phyloP scores from a whole-genome alignment of 2,113 vertebrate species.

The Poeciliopsis turrubarensis region DNA sequence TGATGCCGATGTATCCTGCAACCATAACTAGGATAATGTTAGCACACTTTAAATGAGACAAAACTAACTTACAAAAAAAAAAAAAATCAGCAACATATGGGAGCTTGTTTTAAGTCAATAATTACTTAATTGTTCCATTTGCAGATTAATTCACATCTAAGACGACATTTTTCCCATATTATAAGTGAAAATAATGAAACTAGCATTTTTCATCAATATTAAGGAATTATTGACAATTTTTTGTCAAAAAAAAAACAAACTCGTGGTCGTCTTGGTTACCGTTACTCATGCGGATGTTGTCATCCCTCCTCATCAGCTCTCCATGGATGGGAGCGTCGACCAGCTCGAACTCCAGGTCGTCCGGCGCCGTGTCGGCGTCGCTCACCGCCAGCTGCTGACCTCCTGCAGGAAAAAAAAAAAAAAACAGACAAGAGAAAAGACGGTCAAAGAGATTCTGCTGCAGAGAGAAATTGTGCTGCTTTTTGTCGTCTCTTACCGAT shows the following conservation, averaged over 20 bases:
- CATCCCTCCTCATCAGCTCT: slow-evolving; percentile 77
- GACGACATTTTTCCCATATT: no score
- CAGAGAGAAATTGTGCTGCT: background rate
- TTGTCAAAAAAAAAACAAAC: no score
- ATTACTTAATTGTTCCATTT: no score
- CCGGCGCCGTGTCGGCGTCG: slow-evolving; percentile 81
- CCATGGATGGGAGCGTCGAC: slow-evolving; percentile 86
- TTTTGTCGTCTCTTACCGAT: slow-evolving; percentile 81
- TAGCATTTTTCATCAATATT: no score
- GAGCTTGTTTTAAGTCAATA: no score
- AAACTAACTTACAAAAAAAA: no score
- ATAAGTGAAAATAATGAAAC: no score
- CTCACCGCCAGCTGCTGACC: slow-evolving; percentile 85
- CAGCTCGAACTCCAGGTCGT: slow-evolving; percentile 92
- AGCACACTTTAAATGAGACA: no score
- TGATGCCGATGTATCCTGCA: no score
- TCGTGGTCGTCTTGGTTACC: slow-evolving; percentile 73
- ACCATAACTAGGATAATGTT: background rate
- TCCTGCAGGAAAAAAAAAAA: slow-evolving; percentile 50
- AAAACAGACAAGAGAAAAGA: background rate
- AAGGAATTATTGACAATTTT: no score
- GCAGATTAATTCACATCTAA: no score
- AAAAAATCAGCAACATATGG: no score
- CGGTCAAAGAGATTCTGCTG: background rate
- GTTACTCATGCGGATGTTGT: slow-evolving; percentile 76